Conservation (phyloP, 2,113 vertebrate genomes). For the rabbit (Oryctolagus cuniculus) region mOryCun1.1 NC_091435.1:162733501-162734000, state of each 20-base stretch:
- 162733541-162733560: neutral
- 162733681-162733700: neutral
- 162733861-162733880: neutral
- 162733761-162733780: neutral
- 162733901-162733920: neutral
- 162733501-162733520: neutral
- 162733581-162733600: neutral
- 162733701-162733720: neutral
- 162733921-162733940: neutral
- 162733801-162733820: neutral
- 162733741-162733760: too few relatives aligned
- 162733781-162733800: neutral
- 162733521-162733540: neutral
- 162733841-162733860: neutral
- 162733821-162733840: too few relatives aligned
- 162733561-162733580: neutral
- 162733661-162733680: neutral
- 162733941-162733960: neutral
- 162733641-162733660: neutral
- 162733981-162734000: too few relatives aligned
- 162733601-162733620: neutral
- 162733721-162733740: neutral
- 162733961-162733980: neutral
- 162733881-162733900: neutral
- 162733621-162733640: neutral